Percentiles rank a stretch among this genome's conserved stretches.
phyloP scores from a whole-genome alignment of 2,888 invertebrate genomes.

The Cynaeus angustus region DNA sequence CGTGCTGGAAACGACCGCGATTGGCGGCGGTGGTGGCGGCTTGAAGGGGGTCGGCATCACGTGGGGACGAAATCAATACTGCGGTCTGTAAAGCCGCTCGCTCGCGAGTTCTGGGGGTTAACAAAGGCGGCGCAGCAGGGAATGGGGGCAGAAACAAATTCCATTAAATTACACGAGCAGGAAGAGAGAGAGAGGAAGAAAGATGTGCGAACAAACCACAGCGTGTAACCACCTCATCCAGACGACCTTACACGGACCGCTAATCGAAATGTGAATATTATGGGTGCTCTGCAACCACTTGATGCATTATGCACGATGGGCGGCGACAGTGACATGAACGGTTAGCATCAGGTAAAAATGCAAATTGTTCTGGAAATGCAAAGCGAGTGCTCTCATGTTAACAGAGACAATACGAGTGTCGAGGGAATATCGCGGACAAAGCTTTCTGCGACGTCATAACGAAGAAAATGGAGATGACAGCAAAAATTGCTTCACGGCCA shows the following conservation, averaged over 20 bases:
- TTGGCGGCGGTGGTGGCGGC: conserved; percentile 45
- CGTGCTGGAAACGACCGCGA: conserved; percentile 47
- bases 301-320: conserved; percentile 23
- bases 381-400: conserved; percentile 8
- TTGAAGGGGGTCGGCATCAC: conserved; percentile 53
- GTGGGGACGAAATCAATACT: conserved; percentile 64
- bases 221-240: conserved; percentile 40
- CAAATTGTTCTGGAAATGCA: conserved; percentile 11
- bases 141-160: conserved; percentile 53
- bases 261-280: conserved; percentile 33
- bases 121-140: conserved; percentile 52
- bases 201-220: conserved; percentile 28
- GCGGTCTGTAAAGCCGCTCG: conserved; percentile 63
- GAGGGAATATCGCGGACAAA: conserved; percentile 6
- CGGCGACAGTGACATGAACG: conserved; percentile 9
- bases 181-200: conserved; percentile 21
- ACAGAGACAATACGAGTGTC: conserved; percentile 1
- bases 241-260: conserved; percentile 44
- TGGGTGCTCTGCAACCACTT: conserved; percentile 27
- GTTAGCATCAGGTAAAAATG: conserved; percentile 23
- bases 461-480: conserved; percentile 22
- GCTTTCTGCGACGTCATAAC: neutral
- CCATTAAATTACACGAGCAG: conserved; percentile 50
- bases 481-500: conserved; percentile 28
- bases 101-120: conserved; percentile 54